A percentile compares a stretch with the other conserved stretches of the same genome.
Evolutionary conservation across 2,888 invertebrate species (phyloP).

Genomic region (Xylocampa areola): DNA sequence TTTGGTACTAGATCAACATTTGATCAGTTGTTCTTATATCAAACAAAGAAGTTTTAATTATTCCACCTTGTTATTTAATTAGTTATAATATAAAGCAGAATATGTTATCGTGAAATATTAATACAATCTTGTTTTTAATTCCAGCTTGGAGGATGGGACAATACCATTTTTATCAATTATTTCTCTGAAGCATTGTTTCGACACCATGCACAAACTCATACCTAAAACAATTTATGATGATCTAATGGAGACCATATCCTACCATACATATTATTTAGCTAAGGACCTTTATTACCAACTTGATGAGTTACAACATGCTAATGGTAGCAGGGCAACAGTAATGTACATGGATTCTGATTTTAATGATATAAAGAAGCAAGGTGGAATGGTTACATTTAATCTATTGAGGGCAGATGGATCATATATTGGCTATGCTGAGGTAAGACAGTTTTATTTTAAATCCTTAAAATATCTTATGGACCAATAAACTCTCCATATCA

Average conservation of each 20-base stretch:
- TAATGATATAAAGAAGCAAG: slow-evolving; percentile 91
- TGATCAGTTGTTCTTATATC: slow-evolving; percentile 24
- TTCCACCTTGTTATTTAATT: background rate
- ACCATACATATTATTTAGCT: slow-evolving; percentile 94
- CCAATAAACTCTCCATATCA: too few species aligned
- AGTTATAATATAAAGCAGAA: background rate
- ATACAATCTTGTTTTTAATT: slow-evolving; percentile 63
- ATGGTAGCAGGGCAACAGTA: slow-evolving; percentile 91
- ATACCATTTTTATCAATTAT: slow-evolving; percentile 95
- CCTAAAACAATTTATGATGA: slow-evolving; percentile 84
- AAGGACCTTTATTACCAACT: slow-evolving; percentile 92
- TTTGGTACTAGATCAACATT: slow-evolving; percentile 21
- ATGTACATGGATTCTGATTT: slow-evolving; percentile 94
- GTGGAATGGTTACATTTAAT: slow-evolving; percentile 97
- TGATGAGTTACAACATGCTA: slow-evolving; percentile 91
- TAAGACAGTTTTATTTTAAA: slow-evolving; percentile 73
- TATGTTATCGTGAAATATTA: background rate
- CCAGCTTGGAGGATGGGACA: slow-evolving; percentile 98
- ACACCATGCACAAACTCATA: slow-evolving; percentile 91
- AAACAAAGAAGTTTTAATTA: background rate
- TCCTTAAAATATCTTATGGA: too few species aligned
- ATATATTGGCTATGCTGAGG: slow-evolving; percentile 97
- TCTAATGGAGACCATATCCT: slow-evolving; percentile 91
- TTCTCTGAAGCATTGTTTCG: slow-evolving; percentile 95
- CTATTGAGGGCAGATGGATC: slow-evolving; percentile 93